Percentiles rank a stretch among this genome's conserved stretches.
phyloP scores from a whole-genome alignment of 2,888 invertebrate genomes.

The Meiosimyza platycephala region DNA sequence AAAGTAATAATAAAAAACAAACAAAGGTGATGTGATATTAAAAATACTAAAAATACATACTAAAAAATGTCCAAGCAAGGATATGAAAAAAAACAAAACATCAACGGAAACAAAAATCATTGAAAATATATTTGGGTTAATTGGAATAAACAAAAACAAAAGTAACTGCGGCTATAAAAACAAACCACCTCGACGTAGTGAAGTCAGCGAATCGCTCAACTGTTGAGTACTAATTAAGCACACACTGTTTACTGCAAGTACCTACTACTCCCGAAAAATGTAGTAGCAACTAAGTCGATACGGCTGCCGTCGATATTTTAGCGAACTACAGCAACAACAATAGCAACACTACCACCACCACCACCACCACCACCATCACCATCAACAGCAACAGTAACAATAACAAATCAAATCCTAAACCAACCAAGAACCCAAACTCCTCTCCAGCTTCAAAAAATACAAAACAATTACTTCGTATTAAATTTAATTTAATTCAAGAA shows the following conservation, averaged over 20 bases:
- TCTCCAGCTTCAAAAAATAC: neutral
- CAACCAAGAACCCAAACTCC: neutral
- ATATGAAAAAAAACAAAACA: slow-evolving; percentile 34
- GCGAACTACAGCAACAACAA: neutral
- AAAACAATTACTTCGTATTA: slow-evolving; percentile 25
- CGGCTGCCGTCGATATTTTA: neutral
- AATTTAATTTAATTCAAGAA: slow-evolving; percentile 31
- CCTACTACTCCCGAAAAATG: too few species aligned
- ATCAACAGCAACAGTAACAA: neutral
- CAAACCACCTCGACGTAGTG: slow-evolving; percentile 10
- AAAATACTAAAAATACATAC: slow-evolving; percentile 51
- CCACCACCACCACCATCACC: neutral
- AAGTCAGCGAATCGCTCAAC: neutral
- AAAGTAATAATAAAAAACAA: slow-evolving; percentile 43
- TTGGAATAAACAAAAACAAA: slow-evolving; percentile 30
- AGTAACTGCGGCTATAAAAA: slow-evolving; percentile 9
- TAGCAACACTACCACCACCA: neutral
- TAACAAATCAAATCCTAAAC: neutral
- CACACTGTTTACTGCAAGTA: too few species aligned
- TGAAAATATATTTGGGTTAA: slow-evolving; percentile 12
- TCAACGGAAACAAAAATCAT: slow-evolving; percentile 23
- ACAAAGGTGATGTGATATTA: slow-evolving; percentile 58
- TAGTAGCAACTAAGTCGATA: neutral
- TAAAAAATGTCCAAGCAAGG: slow-evolving; percentile 38
- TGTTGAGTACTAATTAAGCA: too few species aligned